These are phyloP conservation scores for Habropoda laboriosa DNA, from an alignment of 1,140 invertebrate genomes.

Conservation along the genomic window DNA sequence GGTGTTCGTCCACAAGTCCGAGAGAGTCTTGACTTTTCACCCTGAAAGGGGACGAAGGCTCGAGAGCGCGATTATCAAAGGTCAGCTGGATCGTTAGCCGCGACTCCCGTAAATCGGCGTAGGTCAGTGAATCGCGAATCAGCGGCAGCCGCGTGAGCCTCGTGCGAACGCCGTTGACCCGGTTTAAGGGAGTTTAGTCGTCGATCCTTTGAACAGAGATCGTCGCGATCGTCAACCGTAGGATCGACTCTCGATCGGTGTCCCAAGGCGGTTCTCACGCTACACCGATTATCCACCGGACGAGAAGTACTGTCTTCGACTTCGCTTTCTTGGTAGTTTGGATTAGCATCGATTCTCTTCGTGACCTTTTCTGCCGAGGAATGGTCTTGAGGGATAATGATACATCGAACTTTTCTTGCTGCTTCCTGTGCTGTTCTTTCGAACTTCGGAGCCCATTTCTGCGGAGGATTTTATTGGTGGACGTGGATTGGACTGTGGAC, in stretches of 20 bases:
- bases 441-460: too few species aligned
- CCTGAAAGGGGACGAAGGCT: slow-evolving; percentile 30
- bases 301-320: not conserved
- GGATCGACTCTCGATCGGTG: not conserved
- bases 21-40: slow-evolving; percentile 43
- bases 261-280: slow-evolving; percentile 53
- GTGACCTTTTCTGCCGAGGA: too few species aligned
- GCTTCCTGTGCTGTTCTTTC: too few species aligned
- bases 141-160: slow-evolving; percentile 6
- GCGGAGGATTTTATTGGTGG: too few species aligned
- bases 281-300: slow-evolving; percentile 36
- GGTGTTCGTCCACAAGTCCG: slow-evolving; percentile 6
- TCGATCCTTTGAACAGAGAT: slow-evolving; percentile 18
- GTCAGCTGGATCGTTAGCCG: slow-evolving; percentile 50
- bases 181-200: slow-evolving; percentile 42
- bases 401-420: too few species aligned
- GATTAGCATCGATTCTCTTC: slow-evolving; percentile 17
- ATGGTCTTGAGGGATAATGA: too few species aligned
- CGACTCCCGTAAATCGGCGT: slow-evolving; percentile 52
- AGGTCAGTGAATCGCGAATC: slow-evolving; percentile 59
- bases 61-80: slow-evolving; percentile 44
- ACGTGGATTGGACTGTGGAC: too few species aligned
- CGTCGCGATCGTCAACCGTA: slow-evolving; percentile 1
- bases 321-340: not conserved
- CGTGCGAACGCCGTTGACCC: slow-evolving; percentile 58